phyloP scores from a whole-genome alignment of 1,140 invertebrate genomes.

The Maniola jurtina region DNA sequence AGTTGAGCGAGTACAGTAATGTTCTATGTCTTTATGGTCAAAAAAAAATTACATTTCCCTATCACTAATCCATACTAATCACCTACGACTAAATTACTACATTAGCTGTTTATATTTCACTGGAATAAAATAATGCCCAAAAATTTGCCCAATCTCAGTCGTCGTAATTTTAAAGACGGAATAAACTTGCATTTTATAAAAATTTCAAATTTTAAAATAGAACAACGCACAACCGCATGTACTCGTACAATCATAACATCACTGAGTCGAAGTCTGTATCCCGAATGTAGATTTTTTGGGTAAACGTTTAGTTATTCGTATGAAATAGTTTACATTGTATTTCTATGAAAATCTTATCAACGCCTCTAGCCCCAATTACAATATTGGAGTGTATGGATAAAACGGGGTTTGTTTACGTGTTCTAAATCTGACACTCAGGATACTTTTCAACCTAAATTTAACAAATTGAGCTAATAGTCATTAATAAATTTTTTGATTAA shows the following conservation, averaged over 20 bases:
- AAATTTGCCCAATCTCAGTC: constrained; percentile 19
- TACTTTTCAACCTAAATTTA: constrained; percentile 46
- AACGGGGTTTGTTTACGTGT: neutral
- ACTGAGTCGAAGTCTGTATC: constrained; percentile 41
- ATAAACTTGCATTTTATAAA: constrained; percentile 47
- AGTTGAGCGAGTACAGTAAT: constrained; percentile 51
- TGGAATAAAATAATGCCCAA: constrained; percentile 12
- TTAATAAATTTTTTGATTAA: constrained; percentile 17
- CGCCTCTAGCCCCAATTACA: no score
- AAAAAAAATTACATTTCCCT: neutral
- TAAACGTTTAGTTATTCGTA: neutral
- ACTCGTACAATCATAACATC: constrained; percentile 37
- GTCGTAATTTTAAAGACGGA: constrained; percentile 60
- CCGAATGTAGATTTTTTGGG: neutral
- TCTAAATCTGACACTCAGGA: neutral
- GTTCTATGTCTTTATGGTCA: constrained; percentile 18
- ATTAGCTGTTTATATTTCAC: constrained; percentile 14
- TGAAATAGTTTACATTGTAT: no score
- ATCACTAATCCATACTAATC: neutral
- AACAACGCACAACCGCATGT: constrained; percentile 66
- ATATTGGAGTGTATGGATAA: no score
- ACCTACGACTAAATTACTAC: constrained; percentile 12
- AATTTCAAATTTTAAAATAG: constrained; percentile 45
- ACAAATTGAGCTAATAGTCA: constrained; percentile 58
- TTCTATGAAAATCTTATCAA: no score